Conservation (phyloP, 1,140 invertebrate species). For the Drosophila willistoni region DNA sequence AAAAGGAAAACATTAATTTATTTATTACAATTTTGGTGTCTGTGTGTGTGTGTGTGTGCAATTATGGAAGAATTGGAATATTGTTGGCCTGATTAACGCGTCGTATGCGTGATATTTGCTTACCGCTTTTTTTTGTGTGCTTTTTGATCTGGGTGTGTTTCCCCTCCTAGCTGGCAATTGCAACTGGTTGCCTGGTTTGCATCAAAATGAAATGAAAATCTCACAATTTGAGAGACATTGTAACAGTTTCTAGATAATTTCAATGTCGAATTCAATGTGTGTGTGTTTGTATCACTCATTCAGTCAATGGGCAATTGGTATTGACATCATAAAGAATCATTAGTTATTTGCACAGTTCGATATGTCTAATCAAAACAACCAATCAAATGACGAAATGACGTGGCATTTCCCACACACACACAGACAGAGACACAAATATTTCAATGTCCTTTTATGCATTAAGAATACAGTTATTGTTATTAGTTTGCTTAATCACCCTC, state of each 20-base stretch:
- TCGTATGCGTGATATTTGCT: constrained; percentile 68
- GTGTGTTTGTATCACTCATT: constrained; percentile 19
- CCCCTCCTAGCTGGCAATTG: constrained; percentile 29
- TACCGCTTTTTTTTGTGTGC: background rate
- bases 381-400: constrained; percentile 43
- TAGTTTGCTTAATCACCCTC: constrained; percentile 17
- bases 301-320: background rate
- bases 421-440: constrained; percentile 53
- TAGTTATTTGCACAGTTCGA: constrained; percentile 55
- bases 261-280: constrained; percentile 48
- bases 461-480: constrained; percentile 55
- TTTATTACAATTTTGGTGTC: constrained; percentile 54
- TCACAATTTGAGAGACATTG: constrained; percentile 59
- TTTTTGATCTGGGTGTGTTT: constrained; percentile 21
- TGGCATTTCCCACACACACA: constrained; percentile 31
- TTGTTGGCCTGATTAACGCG: constrained; percentile 34
- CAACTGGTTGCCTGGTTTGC: constrained; percentile 46
- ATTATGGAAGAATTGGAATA: constrained; percentile 54
- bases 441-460: constrained; percentile 69
- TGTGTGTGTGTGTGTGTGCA: constrained; percentile 61
- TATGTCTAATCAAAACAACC: constrained; percentile 72
- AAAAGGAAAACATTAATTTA: constrained; percentile 70
- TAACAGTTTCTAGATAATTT: constrained; percentile 61
- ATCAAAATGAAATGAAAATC: constrained; percentile 14
- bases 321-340: constrained; percentile 43